phyloP scores from a whole-genome alignment of 2,888 invertebrate species.

The Teleogryllus oceanicus region DNA sequence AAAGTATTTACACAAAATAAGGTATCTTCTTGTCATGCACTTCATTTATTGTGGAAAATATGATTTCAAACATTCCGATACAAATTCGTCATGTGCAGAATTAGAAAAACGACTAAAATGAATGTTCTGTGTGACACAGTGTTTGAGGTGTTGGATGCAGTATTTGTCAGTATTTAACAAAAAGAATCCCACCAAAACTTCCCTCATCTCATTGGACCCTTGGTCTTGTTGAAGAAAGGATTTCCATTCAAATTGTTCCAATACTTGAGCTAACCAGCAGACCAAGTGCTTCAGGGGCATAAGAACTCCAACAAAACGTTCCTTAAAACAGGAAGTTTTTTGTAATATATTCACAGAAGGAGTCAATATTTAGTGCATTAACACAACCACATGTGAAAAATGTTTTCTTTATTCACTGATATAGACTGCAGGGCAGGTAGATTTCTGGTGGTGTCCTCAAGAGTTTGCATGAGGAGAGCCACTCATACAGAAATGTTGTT shows the following conservation, averaged over 20 bases:
- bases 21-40: too few species aligned
- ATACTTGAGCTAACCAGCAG: background rate
- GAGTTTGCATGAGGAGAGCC: background rate
- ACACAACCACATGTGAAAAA: slow-evolving; percentile 8
- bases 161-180: background rate
- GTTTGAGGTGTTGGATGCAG: background rate
- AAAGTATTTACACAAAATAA: too few species aligned
- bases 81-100: background rate
- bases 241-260: background rate
- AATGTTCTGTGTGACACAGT: background rate
- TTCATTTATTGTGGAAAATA: background rate
- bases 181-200: background rate
- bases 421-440: background rate
- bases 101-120: background rate
- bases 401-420: background rate
- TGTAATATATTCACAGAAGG: background rate
- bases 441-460: background rate
- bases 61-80: background rate
- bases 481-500: background rate
- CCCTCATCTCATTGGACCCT: slow-evolving; percentile 3
- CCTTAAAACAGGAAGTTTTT: slow-evolving; percentile 9
- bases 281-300: background rate
- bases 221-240: background rate
- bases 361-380: background rate
- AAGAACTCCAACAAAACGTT: background rate